phyloP scores from a whole-genome alignment of 1,140 invertebrate genomes.

The Catajapyx aquilonaris region DNA sequence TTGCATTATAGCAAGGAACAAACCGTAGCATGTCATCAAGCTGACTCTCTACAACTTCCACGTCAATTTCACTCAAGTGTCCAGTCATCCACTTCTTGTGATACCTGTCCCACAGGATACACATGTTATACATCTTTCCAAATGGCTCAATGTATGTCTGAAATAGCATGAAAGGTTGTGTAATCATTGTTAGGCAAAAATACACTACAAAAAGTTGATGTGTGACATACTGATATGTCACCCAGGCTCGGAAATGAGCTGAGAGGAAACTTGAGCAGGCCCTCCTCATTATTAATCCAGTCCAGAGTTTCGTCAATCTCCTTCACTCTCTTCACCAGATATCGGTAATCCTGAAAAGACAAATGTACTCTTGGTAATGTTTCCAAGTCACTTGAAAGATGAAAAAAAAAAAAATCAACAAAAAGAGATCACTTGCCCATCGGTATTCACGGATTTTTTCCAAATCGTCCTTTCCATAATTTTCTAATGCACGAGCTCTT shows the following conservation, averaged over 20 bases:
- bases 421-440: neutral
- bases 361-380: too few species aligned
- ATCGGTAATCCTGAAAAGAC: conserved; percentile 34
- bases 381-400: too few species aligned
- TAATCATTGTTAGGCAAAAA: neutral
- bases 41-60: conserved; percentile 41
- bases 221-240: conserved; percentile 22
- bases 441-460: neutral
- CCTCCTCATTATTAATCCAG: conserved; percentile 81
- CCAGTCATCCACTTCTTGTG: conserved; percentile 77
- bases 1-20: conserved; percentile 4
- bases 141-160: conserved; percentile 29
- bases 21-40: conserved; percentile 28
- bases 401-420: neutral
- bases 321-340: conserved; percentile 47
- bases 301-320: conserved; percentile 44
- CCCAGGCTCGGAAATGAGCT: conserved; percentile 50
- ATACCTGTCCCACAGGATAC: conserved; percentile 52
- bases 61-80: conserved; percentile 62
- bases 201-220: neutral
- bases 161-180: conserved; percentile 33
- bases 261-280: conserved; percentile 54
- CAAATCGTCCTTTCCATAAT: neutral
- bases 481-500: neutral
- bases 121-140: conserved; percentile 26